Base-by-base conservation (phyloP, 2,113 vertebrate species). In the Gallinago jamesoni region DNA sequence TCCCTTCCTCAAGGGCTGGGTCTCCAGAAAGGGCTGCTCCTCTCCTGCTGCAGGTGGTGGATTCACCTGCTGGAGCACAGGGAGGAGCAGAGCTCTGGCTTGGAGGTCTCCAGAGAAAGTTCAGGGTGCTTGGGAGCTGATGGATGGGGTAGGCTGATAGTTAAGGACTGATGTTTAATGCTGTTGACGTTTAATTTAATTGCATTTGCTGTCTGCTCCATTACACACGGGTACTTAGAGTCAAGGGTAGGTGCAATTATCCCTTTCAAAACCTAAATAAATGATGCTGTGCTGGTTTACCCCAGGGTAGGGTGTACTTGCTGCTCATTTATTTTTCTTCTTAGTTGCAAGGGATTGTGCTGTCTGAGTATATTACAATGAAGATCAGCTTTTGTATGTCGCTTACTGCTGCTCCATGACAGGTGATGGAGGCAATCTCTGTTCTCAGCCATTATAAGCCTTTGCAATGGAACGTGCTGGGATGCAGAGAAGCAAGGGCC, bases 151-250 rank as follows among this genome's bases (percentile, higher is more conserved):
- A 79, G 80, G 85, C 4, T 87, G 80, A 89, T 90, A 83, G 82
- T 90, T 88, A 91, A 80, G 94, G 93, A 96, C 66, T 94, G 92
- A 92, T 96, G 91, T 89, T 96, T 94, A 96, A 93, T 94, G 89
- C 69, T 94, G 84, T 89, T 92, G 95, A 94, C 1, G 45, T 91
- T 93, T 87, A 89, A 78, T 94, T 95, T 95, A 92, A 94, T 94
- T 91, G 86, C 69, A 22, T 92, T 94, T 90, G 73, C 86, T 92
- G 73, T 81, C 73, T 84, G 90, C 92, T 89, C 89, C 77, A 82
- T 95, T 96, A 92, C 89, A 89, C 92, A 66, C 0, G 86, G 66
- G 62, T 89, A 66, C 89, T 94, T 95, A 87, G 76, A 96, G 74
- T 73, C 86, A 82, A 87, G 89, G 89, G 84, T 87, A 91, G 89